Evolutionary conservation across 1,140 invertebrate genomes (phyloP).

Genomic region (Anastatus disparis): DNA sequence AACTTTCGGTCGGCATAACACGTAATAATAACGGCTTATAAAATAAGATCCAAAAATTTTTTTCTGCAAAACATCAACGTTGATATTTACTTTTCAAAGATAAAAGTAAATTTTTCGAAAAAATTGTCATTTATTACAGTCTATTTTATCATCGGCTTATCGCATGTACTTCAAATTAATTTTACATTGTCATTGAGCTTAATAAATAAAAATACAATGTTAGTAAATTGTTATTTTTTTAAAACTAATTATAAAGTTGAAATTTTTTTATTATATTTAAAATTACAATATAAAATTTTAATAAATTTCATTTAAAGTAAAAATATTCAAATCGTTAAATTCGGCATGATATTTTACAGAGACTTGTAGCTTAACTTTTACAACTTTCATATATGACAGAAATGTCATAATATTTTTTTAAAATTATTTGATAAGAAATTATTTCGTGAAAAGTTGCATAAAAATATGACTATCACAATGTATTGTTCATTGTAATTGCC

Average conservation of each 20-base stretch:
- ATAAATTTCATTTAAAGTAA: not conserved
- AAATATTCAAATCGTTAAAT: not conserved
- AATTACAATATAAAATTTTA: not conserved
- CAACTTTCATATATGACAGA: not conserved
- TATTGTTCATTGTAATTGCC: not conserved
- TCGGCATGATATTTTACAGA: not conserved
- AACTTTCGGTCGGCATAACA: conserved; percentile 21
- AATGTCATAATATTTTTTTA: not conserved
- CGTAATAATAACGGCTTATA: conserved; percentile 9
- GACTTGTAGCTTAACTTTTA: not conserved
- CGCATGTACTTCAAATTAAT: too few species aligned
- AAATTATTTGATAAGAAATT: not conserved
- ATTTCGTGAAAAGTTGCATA: not conserved
- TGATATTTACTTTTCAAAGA: conserved; percentile 15
- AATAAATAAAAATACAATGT: too few species aligned
- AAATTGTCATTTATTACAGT: not conserved
- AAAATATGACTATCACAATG: not conserved
- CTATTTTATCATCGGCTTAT: not conserved
- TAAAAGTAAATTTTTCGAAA: not conserved
- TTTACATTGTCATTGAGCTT: too few species aligned
- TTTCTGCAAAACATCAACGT: conserved; percentile 16
- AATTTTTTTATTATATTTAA: too few species aligned
- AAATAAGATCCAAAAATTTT: conserved; percentile 15
- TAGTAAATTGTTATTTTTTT: too few species aligned
- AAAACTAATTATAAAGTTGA: too few species aligned